Conservation (phyloP, 2,797 vertebrate genomes). For the Australoheros facetus region DNA sequence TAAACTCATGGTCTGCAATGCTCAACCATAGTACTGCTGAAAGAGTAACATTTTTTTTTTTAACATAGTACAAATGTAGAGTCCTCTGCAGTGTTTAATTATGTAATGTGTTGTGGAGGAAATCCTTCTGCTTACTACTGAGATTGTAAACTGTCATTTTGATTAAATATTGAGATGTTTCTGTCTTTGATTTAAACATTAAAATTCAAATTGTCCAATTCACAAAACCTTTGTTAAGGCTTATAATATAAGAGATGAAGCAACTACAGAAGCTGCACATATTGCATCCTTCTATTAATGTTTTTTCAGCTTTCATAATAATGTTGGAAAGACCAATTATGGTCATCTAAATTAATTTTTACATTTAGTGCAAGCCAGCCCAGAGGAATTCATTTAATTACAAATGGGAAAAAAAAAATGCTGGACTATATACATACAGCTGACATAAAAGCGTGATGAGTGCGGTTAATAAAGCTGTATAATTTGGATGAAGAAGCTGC, state of each 20-base stretch:
- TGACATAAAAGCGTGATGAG: not conserved
- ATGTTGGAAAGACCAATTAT: constrained; percentile 4
- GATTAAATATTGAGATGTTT: not conserved
- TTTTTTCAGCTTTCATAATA: not conserved
- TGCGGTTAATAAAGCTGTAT: not conserved
- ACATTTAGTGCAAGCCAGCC: not conserved
- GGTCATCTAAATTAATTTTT: not conserved
- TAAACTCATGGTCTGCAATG: constrained; percentile 32
- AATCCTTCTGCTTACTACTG: not conserved
- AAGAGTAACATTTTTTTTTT: not conserved
- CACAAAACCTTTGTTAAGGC: constrained; percentile 13
- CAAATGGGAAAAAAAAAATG: not conserved
- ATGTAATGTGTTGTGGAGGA: not conserved
- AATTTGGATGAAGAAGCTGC: constrained; percentile 13
- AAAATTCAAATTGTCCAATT: constrained; percentile 11
- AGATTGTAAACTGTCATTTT: not conserved
- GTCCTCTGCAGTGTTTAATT: not conserved
- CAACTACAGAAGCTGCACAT: not conserved
- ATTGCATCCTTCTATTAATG: not conserved
- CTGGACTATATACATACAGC: not conserved
- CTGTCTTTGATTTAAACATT: not conserved
- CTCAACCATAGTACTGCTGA: constrained; percentile 19
- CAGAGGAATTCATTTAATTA: constrained; percentile 7
- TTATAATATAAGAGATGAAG: not conserved
- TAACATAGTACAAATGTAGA: not conserved